A percentile compares a stretch with the other conserved stretches of the same genome.
Evolutionary conservation across 1,140 invertebrate genomes (phyloP).

Genomic region (Hylaeus volcanicus): DNA sequence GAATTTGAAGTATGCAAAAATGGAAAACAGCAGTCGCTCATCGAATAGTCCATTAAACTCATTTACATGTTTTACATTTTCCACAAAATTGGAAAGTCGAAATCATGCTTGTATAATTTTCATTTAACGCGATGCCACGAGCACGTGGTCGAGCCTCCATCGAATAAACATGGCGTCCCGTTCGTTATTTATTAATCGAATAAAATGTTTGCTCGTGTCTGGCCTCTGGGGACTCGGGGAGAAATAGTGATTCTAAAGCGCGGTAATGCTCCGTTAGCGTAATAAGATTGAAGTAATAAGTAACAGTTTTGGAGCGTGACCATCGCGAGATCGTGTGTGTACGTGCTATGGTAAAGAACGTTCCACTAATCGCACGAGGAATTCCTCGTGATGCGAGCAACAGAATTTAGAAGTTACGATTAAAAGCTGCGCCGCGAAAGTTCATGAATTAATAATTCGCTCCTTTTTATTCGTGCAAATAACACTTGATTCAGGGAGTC

Average conservation of each 20-base stretch:
- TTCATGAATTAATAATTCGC: conserved; percentile 12
- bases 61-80: not conserved
- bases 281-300: conserved; percentile 78
- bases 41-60: not conserved
- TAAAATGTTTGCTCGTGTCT: no score
- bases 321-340: conserved; percentile 50
- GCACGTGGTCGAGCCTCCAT: no score
- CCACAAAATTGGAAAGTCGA: not conserved
- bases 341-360: conserved; percentile 46
- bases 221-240: conserved; percentile 8
- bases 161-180: no score
- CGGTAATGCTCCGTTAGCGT: conserved; percentile 70
- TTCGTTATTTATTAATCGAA: no score
- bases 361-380: conserved; percentile 53
- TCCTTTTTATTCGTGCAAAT: conserved; percentile 3
- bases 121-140: not conserved
- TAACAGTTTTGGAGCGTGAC: conserved; percentile 79
- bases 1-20: not conserved
- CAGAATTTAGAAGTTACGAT: conserved; percentile 18
- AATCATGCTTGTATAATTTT: conserved; percentile 21
- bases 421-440: conserved; percentile 24
- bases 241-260: conserved; percentile 56
- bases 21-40: not conserved
- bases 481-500: not conserved
- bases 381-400: not conserved